Conservation (phyloP, 2,888 invertebrate species). For the Sesamia inferens region DNA sequence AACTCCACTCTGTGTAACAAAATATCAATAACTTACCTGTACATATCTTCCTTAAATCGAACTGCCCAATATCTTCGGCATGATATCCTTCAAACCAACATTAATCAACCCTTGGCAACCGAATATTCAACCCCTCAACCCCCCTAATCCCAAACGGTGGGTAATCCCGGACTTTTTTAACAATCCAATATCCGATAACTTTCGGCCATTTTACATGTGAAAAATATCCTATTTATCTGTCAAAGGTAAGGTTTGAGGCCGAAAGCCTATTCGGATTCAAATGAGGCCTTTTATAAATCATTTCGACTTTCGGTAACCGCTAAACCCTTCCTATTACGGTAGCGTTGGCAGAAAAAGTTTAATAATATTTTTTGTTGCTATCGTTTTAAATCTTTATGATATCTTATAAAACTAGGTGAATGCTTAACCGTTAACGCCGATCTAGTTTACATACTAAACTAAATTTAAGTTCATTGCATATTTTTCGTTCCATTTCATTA, state of each 20-base stretch:
- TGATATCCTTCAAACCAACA: conserved; percentile 36
- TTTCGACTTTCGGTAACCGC: conserved; percentile 79
- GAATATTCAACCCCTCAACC: conserved; percentile 34
- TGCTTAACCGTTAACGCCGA: too few relatives aligned
- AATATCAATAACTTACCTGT: conserved; percentile 34
- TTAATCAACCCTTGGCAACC: conserved; percentile 49
- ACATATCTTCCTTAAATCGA: conserved; percentile 29
- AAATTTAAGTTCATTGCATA: too few relatives aligned
- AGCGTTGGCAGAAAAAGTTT: conserved; percentile 61
- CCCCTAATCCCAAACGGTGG: conserved; percentile 33
- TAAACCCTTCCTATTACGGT: conserved; percentile 73
- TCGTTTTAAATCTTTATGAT: conserved; percentile 2
- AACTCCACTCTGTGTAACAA: conserved; percentile 17
- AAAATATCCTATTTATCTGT: conserved; percentile 66
- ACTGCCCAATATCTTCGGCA: conserved; percentile 33
- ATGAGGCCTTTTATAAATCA: conserved; percentile 88
- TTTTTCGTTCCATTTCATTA: too few relatives aligned
- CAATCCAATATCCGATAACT: conserved; percentile 53
- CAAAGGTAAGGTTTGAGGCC: conserved; percentile 62
- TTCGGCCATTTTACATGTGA: conserved; percentile 62
- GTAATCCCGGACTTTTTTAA: conserved; percentile 53
- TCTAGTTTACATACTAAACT: too few relatives aligned
- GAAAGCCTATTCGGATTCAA: conserved; percentile 85
- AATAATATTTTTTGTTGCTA: conserved; percentile 4
- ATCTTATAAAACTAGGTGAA: neutral